phyloP scores from a whole-genome alignment of 2,113 vertebrate genomes.

The Catharus fuscescens region DNA sequence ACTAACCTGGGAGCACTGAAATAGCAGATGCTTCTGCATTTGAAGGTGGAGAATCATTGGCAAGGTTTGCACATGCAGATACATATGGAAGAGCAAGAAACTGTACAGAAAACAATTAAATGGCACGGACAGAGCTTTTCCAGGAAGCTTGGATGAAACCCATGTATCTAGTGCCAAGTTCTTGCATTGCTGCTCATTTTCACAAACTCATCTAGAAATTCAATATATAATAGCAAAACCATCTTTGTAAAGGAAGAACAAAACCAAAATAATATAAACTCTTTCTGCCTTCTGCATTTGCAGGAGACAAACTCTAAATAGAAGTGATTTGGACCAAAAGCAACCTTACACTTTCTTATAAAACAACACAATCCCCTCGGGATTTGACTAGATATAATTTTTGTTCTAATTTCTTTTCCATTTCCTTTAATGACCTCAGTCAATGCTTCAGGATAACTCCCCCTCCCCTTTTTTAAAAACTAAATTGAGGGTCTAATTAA shows the following conservation, averaged over 20 bases:
- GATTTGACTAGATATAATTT: background rate
- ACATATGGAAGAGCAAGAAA: background rate
- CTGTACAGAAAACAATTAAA: background rate
- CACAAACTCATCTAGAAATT: background rate
- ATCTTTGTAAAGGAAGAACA: background rate
- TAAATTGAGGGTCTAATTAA: background rate
- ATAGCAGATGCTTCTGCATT: background rate
- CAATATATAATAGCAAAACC: background rate
- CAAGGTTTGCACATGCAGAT: background rate
- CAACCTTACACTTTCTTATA: background rate
- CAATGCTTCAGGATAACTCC: background rate
- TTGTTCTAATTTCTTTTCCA: background rate
- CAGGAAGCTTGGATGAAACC: background rate
- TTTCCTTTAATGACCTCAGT: background rate
- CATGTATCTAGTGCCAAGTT: background rate
- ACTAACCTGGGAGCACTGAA: background rate
- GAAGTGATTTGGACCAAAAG: conserved; percentile 71
- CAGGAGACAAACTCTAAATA: conserved; percentile 19
- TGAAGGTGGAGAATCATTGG: background rate
- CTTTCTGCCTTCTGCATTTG: background rate
- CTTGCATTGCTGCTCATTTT: background rate
- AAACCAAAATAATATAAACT: background rate
- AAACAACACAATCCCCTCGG: background rate
- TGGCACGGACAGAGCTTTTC: background rate
- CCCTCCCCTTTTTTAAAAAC: accelerated